Base-by-base conservation (phyloP, 2,888 invertebrate genomes). In the Cheilosia pagana region DNA sequence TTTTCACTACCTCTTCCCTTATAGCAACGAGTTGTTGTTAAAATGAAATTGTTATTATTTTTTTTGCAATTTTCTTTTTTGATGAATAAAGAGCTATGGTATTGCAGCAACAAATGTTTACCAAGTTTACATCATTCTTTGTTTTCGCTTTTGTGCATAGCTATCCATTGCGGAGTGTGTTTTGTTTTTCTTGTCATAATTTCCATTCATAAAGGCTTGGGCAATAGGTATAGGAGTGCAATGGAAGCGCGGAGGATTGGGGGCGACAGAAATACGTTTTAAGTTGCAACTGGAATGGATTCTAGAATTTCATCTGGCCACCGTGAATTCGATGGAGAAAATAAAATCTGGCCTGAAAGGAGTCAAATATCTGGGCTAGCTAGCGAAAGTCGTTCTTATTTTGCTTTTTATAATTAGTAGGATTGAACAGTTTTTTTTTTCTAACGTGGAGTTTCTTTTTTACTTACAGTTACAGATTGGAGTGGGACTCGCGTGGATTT, bases 21-120 rank as follows among this genome's bases (percentile, higher is more conserved):
- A n/a, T n/a, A n/a, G n/a, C n/a, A n/a, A n/a, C n/a, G n/a, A 16
- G 50, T 39, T 39, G 68, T 86, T 77, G 72, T 86, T 77, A 71
- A 71, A 85, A 81, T 85, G 71, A 72, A 81, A 75, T 81, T 62
- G 52, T 74, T 82, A 10, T 59, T 68, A 50, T 41, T 59, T 53
- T 50, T 75, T 50, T 31, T 65, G 76, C 67, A 74, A 74, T 70
- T 71, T 71, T 70, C 43, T 55, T 60, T 63, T 45, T 12, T 21
- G 63, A 57, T 52, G 8, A 28, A 57, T 41, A 21, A 21, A 75
- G 52, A 52, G 50, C 41, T 35, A 55, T 50, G 19, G 19, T 70
- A 63, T 75, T 75, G 81, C 53, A 14, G 60, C 53, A 77, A 48
- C 50, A 62, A 72, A 55, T 60, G 50, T 35, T 77, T 60, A 70